These are phyloP conservation scores for Tympanuchus pallidicinctus DNA, from an alignment of 2,113 vertebrate genomes.

Conservation along the genomic window DNA sequence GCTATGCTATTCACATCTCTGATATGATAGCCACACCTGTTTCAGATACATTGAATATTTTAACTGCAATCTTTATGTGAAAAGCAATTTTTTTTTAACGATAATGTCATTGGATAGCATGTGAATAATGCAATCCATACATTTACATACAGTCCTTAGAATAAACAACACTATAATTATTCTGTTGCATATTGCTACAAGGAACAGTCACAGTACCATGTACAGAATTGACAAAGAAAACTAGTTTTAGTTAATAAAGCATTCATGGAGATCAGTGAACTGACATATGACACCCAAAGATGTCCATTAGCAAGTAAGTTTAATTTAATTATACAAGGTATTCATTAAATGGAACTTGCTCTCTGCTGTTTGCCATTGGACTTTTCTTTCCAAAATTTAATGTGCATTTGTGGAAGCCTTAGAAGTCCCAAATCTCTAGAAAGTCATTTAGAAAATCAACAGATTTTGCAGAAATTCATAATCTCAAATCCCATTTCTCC, in stretches of 20 bases:
- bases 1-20: not conserved
- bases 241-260: not conserved
- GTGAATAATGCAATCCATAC: not conserved
- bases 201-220: not conserved
- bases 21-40: not conserved
- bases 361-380: not conserved
- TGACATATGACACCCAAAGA: not conserved
- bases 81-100: not conserved
- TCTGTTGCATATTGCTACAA: not conserved
- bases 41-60: not conserved
- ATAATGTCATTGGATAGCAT: not conserved
- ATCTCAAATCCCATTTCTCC: not conserved
- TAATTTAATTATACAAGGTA: conserved; percentile 6
- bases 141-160: not conserved
- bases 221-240: not conserved
- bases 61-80: not conserved
- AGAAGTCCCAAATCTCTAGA: not conserved
- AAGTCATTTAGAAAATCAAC: not conserved
- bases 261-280: not conserved
- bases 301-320: not conserved
- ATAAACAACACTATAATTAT: not conserved
- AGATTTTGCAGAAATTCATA: not conserved
- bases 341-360: not conserved
- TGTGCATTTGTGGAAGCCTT: not conserved
- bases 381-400: not conserved